Evolutionary conservation across 2,797 vertebrate species (phyloP).

Genomic region (Buphagus erythrorhynchus): DNA sequence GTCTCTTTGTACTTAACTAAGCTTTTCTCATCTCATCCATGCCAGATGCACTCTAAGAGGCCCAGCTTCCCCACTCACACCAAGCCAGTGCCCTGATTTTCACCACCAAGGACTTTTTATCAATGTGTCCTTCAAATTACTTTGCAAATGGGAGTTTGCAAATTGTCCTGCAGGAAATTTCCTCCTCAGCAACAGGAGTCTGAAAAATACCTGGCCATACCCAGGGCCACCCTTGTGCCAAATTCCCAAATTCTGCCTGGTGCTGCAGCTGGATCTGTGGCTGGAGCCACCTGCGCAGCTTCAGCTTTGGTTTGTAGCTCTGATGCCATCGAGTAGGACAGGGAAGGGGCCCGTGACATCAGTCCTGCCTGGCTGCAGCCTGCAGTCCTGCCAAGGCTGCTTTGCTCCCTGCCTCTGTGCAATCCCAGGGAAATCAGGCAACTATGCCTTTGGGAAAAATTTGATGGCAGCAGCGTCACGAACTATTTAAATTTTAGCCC

Average conservation of each 20-base stretch:
- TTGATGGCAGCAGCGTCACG: background rate
- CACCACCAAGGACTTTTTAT: background rate
- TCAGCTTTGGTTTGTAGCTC: background rate
- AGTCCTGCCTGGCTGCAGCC: background rate
- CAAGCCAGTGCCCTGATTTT: background rate
- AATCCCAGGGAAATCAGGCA: background rate
- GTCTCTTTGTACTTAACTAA: background rate
- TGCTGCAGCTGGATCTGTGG: background rate
- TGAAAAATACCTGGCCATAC: background rate
- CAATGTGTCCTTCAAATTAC: background rate
- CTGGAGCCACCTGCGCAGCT: background rate
- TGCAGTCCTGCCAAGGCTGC: fast-evolving
- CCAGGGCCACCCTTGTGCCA: fast-evolving
- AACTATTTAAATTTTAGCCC: background rate
- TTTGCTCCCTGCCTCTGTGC: background rate
- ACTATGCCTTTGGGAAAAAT: background rate
- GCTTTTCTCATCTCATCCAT: background rate
- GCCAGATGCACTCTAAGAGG: background rate
- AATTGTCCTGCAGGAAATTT: background rate
- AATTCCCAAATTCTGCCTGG: background rate
- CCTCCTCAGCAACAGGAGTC: background rate
- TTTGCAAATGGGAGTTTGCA: background rate
- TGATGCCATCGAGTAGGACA: fast-evolving
- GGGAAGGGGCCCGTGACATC: fast-evolving
- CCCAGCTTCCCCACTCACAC: background rate